These are phyloP conservation scores for Ruditapes philippinarum DNA, from an alignment of 1,140 invertebrate species.

Conservation along the genomic window DNA sequence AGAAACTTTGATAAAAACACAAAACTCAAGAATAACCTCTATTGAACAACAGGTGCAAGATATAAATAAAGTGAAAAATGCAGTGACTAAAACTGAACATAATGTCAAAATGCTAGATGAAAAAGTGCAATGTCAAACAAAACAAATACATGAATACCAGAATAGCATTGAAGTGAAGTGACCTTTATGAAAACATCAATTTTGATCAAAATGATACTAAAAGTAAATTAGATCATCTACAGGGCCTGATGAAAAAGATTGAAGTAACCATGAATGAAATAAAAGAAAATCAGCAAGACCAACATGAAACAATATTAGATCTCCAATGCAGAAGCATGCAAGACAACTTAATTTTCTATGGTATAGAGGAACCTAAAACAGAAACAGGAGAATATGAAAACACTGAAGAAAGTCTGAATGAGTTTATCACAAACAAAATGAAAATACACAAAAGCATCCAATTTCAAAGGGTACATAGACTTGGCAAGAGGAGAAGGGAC, in stretches of 20 bases:
- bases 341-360: slow-evolving; percentile 1
- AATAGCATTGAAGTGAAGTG: neutral
- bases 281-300: neutral
- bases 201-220: neutral
- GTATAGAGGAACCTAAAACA: neutral
- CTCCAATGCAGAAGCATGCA: neutral
- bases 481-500: neutral
- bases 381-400: neutral
- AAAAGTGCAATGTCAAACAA: neutral
- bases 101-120: neutral
- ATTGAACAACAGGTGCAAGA: neutral
- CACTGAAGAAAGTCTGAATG: neutral
- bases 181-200: neutral
- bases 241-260: neutral
- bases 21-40: neutral
- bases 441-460: neutral
- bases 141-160: neutral
- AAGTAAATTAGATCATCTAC: neutral
- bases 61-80: neutral
- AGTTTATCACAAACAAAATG: neutral
- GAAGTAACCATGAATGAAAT: neutral
- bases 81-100: neutral
- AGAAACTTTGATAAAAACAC: neutral
- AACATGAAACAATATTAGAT: neutral
- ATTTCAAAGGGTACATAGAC: neutral